Evolutionary conservation across 1,140 invertebrate species (phyloP).

Genomic region (Pseudomyrmex flavicornis): DNA sequence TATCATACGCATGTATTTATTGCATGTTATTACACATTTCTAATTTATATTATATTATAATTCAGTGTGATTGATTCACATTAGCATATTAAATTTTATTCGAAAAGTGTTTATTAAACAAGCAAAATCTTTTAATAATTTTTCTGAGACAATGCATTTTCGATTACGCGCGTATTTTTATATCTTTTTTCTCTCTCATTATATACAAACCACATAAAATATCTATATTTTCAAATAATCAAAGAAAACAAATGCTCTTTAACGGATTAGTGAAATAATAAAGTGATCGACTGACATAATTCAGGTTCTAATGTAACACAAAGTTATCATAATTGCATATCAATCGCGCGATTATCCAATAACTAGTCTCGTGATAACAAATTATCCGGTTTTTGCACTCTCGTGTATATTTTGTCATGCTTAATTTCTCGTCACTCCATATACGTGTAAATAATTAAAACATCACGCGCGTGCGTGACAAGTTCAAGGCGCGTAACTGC

Average conservation of each 20-base stretch:
- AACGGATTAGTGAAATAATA: neutral
- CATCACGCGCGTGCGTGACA: neutral
- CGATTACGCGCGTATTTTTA: neutral
- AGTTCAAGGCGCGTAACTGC: neutral
- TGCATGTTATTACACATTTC: too few species aligned
- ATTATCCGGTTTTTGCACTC: neutral
- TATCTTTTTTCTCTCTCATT: neutral
- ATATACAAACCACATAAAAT: neutral
- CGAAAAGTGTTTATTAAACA: too few species aligned
- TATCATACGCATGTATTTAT: neutral
- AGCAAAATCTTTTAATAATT: neutral
- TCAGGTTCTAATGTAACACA: neutral
- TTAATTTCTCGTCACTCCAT: neutral
- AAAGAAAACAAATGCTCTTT: neutral
- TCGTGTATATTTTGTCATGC: too few species aligned
- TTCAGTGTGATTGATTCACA: too few species aligned
- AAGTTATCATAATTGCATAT: neutral
- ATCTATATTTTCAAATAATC: neutral
- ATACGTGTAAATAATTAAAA: constrained; percentile 17
- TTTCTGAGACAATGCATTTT: too few species aligned
- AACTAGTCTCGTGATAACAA: neutral
- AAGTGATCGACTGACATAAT: neutral
- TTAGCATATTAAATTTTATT: too few species aligned
- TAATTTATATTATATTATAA: too few species aligned
- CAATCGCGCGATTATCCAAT: neutral